phyloP scores from a whole-genome alignment of 1,140 invertebrate species.

The Cydia pomonella region DNA sequence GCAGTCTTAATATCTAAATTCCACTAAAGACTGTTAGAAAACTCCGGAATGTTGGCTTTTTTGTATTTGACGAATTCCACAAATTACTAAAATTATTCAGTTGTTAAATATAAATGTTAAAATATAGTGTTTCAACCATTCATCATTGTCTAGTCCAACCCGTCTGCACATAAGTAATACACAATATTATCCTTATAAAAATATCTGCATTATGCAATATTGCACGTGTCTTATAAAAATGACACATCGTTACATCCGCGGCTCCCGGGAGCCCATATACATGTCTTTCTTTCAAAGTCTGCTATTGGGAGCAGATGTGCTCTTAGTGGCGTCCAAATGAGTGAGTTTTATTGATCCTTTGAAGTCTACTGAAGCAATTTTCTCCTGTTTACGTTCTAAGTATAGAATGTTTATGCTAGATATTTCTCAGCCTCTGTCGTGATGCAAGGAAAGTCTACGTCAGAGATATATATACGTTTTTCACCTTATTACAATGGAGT shows the following conservation, averaged over 20 bases:
- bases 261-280: neutral
- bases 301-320: conserved; percentile 64
- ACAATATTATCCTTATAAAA: neutral
- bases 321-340: conserved; percentile 59
- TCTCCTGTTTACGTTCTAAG: conserved; percentile 49
- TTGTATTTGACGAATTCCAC: no score
- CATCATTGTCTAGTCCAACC: no score
- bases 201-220: neutral
- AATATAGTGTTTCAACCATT: no score
- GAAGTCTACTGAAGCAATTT: conserved; percentile 63
- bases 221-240: neutral
- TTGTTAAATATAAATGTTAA: no score
- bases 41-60: no score
- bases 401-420: conserved; percentile 33
- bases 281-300: conserved; percentile 51
- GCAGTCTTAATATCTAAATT: no score
- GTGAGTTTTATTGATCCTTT: conserved; percentile 66
- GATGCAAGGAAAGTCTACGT: neutral
- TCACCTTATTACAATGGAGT: neutral
- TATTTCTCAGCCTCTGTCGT: conserved; percentile 18
- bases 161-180: no score
- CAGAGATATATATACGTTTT: neutral
- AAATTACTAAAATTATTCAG: no score
- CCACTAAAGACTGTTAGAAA: no score
- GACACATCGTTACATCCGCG: neutral